phyloP scores from a whole-genome alignment of 53 echinoderm and acorn worm species.

The Luidia sarsii region DNA sequence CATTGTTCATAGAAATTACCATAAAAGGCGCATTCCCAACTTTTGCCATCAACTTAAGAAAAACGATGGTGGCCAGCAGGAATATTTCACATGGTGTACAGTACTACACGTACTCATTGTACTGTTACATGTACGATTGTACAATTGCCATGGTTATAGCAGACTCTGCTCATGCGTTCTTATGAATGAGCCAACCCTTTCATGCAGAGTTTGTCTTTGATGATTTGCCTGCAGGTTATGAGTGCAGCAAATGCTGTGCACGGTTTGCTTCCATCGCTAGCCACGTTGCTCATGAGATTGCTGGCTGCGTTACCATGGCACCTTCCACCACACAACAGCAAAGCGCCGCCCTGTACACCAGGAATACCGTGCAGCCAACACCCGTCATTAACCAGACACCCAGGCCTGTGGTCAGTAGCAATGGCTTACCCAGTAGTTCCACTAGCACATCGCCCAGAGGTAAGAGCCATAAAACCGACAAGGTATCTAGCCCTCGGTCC shows the following conservation, averaged over 20 bases:
- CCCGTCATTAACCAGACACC: background rate
- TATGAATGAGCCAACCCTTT: too few species aligned
- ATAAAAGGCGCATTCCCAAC: too few species aligned
- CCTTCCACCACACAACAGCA: conserved; percentile 39
- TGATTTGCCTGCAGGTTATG: background rate
- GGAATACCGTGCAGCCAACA: conserved; percentile 7
- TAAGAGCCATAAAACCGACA: conserved; percentile 28
- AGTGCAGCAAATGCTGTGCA: conserved; percentile 30
- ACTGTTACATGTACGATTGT: too few species aligned
- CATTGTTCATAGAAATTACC: too few species aligned
- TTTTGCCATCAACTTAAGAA: too few species aligned
- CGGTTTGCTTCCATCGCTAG: conserved; percentile 45
- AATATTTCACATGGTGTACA: too few species aligned
- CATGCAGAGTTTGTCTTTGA: too few species aligned
- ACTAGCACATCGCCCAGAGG: conserved; percentile 21
- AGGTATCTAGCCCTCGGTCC: conserved; percentile 28
- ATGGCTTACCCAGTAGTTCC: conserved; percentile 13
- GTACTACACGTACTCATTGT: too few species aligned
- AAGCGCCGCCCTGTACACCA: conserved; percentile 15
- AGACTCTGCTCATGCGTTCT: too few species aligned
- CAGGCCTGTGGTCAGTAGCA: background rate
- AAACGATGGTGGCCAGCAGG: too few species aligned
- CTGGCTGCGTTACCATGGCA: conserved; percentile 39
- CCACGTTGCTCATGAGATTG: conserved; percentile 47
- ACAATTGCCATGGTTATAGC: too few species aligned